Evolutionary conservation across 1,140 invertebrate species (phyloP).

Genomic region (Danaus plexippus): DNA sequence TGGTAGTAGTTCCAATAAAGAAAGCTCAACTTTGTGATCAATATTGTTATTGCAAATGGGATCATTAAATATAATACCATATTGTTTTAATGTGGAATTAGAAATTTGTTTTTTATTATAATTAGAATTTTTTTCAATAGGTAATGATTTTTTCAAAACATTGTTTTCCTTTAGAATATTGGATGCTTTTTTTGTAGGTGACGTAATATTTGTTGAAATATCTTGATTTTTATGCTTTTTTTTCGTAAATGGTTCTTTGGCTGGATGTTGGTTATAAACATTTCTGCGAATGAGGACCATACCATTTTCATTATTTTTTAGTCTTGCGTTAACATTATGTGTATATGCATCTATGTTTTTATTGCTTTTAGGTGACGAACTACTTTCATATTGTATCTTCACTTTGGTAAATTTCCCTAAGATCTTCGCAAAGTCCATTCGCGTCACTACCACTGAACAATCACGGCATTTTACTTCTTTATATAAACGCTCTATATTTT

Average conservation of each 20-base stretch:
- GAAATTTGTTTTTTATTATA: slow-evolving; percentile 22
- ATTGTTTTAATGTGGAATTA: slow-evolving; percentile 43
- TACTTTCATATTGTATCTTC: slow-evolving; percentile 63
- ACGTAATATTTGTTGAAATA: slow-evolving; percentile 3
- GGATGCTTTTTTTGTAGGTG: slow-evolving; percentile 18
- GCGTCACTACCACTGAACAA: slow-evolving; percentile 57
- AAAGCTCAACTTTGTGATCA: slow-evolving; percentile 39
- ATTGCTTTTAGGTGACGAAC: slow-evolving; percentile 39
- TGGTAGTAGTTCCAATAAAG: slow-evolving; percentile 46
- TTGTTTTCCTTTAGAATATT: slow-evolving; percentile 63
- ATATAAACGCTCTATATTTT: slow-evolving; percentile 54
- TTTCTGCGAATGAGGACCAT: slow-evolving; percentile 57
- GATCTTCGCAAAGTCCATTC: slow-evolving; percentile 68
- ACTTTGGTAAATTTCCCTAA: slow-evolving; percentile 65
- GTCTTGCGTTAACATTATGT: slow-evolving; percentile 37
- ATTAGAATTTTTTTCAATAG: slow-evolving; percentile 34
- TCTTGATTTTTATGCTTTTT: slow-evolving; percentile 32
- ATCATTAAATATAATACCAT: slow-evolving; percentile 55
- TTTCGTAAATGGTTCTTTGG: slow-evolving; percentile 27
- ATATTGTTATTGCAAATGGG: slow-evolving; percentile 39
- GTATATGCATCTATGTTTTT: slow-evolving; percentile 25
- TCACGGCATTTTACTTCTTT: slow-evolving; percentile 64
- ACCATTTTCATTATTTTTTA: slow-evolving; percentile 66
- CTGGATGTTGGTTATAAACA: slow-evolving; percentile 45
- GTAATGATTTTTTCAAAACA: slow-evolving; percentile 37